Percentiles rank a stretch among this genome's conserved stretches.
phyloP scores from a whole-genome alignment of 2,888 invertebrate species.

The Mantis religiosa region DNA sequence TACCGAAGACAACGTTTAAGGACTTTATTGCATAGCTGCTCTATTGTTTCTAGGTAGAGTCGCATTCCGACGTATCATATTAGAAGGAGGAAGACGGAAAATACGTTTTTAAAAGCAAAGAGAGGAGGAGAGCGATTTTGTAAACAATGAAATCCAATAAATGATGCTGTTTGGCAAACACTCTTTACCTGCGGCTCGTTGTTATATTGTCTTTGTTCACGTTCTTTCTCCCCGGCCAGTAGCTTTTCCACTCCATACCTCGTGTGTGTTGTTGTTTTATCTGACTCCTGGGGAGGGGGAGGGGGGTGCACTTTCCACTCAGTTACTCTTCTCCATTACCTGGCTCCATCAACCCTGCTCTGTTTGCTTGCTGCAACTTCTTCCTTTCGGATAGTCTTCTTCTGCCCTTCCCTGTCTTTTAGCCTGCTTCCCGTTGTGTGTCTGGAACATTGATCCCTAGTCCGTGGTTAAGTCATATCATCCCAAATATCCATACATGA shows the following conservation, averaged over 20 bases:
- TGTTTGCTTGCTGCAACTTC: constrained; percentile 5
- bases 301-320: constrained; percentile 9
- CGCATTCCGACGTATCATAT: too few relatives aligned
- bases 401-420: not conserved
- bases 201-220: constrained; percentile 6
- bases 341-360: constrained; percentile 14
- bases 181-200: constrained; percentile 1
- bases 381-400: constrained; percentile 3
- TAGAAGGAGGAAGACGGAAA: not conserved
- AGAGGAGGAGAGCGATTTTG: not conserved
- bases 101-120: not conserved
- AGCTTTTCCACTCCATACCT: not conserved
- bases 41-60: too few relatives aligned
- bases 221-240: not conserved
- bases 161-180: constrained; percentile 11
- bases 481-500: too few relatives aligned
- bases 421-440: not conserved
- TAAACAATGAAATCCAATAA: constrained; percentile 14
- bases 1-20: too few relatives aligned
- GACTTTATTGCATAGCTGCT: too few relatives aligned
- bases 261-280: not conserved
- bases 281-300: not conserved
- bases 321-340: constrained; percentile 18
- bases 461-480: too few relatives aligned
- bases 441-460: not conserved